phyloP scores from a whole-genome alignment of 2,113 vertebrate genomes.

The Natator depressus region DNA sequence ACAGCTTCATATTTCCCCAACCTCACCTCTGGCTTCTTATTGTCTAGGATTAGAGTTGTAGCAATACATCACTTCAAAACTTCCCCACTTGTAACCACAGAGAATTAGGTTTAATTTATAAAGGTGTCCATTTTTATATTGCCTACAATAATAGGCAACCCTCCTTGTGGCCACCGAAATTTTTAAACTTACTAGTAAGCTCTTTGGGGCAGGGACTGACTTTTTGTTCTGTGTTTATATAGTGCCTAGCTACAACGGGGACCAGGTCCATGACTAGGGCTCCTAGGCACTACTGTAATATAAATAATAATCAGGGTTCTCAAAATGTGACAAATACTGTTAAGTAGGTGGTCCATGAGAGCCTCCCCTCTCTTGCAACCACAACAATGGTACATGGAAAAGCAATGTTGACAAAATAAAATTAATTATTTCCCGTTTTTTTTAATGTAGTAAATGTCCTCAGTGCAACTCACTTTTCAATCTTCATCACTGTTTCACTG shows the following conservation, averaged over 20 bases:
- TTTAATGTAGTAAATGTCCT: not conserved
- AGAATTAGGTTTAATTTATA: not conserved
- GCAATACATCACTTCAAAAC: not conserved
- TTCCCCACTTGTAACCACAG: not conserved
- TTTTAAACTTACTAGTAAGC: not conserved
- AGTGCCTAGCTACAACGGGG: not conserved
- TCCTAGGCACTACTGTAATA: not conserved
- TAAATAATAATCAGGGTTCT: not conserved
- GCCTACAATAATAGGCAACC: not conserved
- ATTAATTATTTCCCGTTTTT: not conserved
- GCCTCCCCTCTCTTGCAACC: not conserved
- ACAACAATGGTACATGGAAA: not conserved
- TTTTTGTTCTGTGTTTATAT: not conserved
- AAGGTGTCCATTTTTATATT: not conserved
- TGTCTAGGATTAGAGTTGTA: not conserved
- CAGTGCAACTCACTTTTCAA: not conserved
- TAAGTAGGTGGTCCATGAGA: not conserved
- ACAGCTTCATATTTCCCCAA: not conserved
- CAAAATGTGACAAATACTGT: not conserved
- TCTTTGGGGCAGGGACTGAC: not conserved
- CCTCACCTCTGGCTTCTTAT: not conserved
- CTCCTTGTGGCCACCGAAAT: not conserved
- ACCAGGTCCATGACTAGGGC: not conserved
- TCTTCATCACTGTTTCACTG: not conserved
- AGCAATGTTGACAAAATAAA: not conserved